These are phyloP conservation scores for Cecidostiba fungosa DNA, from an alignment of 2,888 invertebrate species.

Conservation along the genomic window DNA sequence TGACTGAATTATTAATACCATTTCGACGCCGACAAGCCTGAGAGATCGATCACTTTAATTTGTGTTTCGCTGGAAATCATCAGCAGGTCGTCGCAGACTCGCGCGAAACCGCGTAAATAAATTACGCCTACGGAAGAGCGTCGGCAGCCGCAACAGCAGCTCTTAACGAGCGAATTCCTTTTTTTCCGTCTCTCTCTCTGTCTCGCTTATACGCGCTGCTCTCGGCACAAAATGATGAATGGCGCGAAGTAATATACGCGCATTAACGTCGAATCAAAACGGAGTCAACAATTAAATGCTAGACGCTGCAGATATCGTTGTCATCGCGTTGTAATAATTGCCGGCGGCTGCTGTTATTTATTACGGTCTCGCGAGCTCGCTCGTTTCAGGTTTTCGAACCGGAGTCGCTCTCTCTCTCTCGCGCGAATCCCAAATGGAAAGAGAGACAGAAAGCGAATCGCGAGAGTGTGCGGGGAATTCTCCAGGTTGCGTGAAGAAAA, in stretches of 20 bases:
- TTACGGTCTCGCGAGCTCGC: conserved; percentile 33
- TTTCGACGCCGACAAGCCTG: not conserved
- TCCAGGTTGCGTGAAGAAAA: conserved; percentile 66
- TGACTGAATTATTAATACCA: not conserved
- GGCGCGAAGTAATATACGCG: conserved; percentile 55
- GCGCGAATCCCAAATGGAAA: conserved; percentile 15
- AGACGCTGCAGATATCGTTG: conserved; percentile 58
- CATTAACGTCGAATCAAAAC: conserved; percentile 60
- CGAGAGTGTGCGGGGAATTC: conserved; percentile 1
- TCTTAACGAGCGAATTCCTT: conserved; percentile 39
- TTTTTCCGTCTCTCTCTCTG: not conserved
- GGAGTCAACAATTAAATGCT: conserved; percentile 58
- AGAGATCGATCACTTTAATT: conserved; percentile 33
- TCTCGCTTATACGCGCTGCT: not conserved
- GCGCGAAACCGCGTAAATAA: conserved; percentile 27
- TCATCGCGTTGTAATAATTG: conserved; percentile 60
- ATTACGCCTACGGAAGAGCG: conserved; percentile 46
- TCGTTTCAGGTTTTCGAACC: conserved; percentile 38
- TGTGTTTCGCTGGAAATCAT: conserved; percentile 27
- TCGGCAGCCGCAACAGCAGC: not conserved
- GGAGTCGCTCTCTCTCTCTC: conserved; percentile 1
- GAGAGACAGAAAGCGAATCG: conserved; percentile 1
- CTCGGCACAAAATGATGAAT: conserved; percentile 54
- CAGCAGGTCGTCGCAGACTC: not conserved
- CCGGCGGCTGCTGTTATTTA: conserved; percentile 51